Evolutionary conservation across 1,140 invertebrate species (phyloP).

Genomic region (Hycleus phaleratus): DNA sequence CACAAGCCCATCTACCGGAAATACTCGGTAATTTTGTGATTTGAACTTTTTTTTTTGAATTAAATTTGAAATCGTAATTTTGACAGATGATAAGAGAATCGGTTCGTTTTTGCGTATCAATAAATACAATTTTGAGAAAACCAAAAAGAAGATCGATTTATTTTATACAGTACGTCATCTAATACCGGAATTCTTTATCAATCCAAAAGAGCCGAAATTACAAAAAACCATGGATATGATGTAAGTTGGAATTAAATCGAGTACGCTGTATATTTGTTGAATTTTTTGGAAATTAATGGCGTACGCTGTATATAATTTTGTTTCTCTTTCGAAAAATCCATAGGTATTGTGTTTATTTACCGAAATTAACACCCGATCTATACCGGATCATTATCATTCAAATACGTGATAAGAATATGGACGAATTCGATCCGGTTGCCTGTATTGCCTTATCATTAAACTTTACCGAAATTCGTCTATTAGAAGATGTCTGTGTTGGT

Average conservation of each 20-base stretch:
- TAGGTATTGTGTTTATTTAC: neutral
- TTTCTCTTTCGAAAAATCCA: too few relatives aligned
- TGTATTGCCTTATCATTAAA: slow-evolving; percentile 21
- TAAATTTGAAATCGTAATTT: neutral
- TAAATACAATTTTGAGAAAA: slow-evolving; percentile 1
- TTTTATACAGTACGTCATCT: neutral
- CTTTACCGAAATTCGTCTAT: slow-evolving; percentile 18
- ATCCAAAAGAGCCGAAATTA: neutral
- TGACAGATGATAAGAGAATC: neutral
- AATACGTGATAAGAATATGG: neutral
- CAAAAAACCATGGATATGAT: neutral
- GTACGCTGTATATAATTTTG: neutral
- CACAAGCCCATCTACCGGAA: neutral
- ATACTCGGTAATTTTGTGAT: neutral
- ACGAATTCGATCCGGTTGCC: slow-evolving; percentile 12
- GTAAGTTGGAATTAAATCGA: neutral
- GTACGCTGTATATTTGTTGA: neutral
- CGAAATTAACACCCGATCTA: neutral
- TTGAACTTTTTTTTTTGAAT: neutral
- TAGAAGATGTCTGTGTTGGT: slow-evolving; percentile 15
- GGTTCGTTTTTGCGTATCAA: neutral
- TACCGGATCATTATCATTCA: neutral
- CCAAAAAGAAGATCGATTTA: neutral
- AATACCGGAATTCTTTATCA: neutral
- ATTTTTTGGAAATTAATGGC: neutral